Conservation (phyloP, 2,113 vertebrate genomes). For the Micronycteris hirsuta region DNA sequence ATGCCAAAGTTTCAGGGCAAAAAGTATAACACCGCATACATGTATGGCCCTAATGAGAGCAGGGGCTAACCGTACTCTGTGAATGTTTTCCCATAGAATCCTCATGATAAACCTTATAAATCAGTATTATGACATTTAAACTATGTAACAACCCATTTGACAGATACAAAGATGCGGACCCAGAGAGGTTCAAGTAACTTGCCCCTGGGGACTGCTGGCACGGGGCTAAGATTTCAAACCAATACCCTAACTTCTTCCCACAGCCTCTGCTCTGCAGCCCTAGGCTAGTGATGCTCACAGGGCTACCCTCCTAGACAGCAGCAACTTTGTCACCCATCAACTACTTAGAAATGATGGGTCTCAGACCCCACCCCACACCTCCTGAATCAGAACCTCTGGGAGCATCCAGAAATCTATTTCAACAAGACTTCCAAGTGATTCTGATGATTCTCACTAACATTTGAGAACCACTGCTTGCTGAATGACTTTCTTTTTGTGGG, state of each 20-base stretch:
- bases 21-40: not conserved
- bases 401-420: not conserved
- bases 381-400: not conserved
- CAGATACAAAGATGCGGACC: not conserved
- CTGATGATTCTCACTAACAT: not conserved
- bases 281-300: not conserved
- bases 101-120: not conserved
- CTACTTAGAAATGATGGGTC: not conserved
- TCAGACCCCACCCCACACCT: not conserved
- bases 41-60: no score
- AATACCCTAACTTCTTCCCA: no score
- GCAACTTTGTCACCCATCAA: not conserved
- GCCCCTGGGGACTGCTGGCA: not conserved
- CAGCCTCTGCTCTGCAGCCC: not conserved
- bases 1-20: not conserved
- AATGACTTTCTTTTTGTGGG: not conserved
- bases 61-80: not conserved
- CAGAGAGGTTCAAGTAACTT: not conserved
- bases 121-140: slow-evolving; percentile 10
- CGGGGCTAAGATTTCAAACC: not conserved
- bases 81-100: not conserved
- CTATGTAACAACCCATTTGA: not conserved
- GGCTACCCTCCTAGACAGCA: not conserved
- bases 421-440: not conserved
- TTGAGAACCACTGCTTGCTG: not conserved